Conservation (phyloP, 2,797 vertebrate species). For the Chaetophractus vellerosus region DNA sequence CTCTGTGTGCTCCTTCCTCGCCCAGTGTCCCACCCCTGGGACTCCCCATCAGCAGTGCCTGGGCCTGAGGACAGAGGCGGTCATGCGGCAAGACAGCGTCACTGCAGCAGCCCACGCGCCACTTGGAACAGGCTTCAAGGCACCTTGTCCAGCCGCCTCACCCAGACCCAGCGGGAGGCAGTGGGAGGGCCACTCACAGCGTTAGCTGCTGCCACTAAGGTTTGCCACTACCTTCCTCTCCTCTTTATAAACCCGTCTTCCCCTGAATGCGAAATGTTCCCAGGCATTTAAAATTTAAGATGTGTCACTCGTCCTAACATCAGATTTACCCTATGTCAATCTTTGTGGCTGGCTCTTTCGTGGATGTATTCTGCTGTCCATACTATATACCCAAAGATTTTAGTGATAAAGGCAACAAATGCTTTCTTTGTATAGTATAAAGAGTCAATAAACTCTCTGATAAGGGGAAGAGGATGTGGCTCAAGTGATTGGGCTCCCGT, state of each 20-base stretch:
- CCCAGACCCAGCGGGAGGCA: not conserved
- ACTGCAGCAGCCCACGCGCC: not conserved
- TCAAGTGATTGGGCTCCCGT: too few relatives aligned
- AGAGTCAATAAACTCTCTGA: not conserved
- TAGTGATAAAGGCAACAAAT: not conserved
- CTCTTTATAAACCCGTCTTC: not conserved
- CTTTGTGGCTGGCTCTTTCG: not conserved
- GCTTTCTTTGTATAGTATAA: constrained; percentile 29
- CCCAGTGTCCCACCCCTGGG: not conserved
- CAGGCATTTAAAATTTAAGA: constrained; percentile 17
- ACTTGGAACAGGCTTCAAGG: not conserved
- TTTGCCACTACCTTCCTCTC: not conserved
- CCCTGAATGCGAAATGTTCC: not conserved
- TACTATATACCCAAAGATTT: not conserved
- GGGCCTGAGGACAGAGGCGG: not conserved
- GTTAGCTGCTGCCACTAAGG: not conserved
- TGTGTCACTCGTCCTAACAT: not conserved
- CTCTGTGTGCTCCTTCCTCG: not conserved
- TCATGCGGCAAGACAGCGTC: not conserved
- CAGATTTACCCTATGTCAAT: not conserved
- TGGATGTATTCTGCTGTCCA: not conserved
- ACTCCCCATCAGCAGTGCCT: not conserved
- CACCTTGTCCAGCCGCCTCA: not conserved
- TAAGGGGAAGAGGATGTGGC: too few relatives aligned
- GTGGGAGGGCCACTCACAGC: not conserved